Evolutionary conservation across 1,140 invertebrate species (phyloP).

Genomic region (Drosophila littoralis): DNA sequence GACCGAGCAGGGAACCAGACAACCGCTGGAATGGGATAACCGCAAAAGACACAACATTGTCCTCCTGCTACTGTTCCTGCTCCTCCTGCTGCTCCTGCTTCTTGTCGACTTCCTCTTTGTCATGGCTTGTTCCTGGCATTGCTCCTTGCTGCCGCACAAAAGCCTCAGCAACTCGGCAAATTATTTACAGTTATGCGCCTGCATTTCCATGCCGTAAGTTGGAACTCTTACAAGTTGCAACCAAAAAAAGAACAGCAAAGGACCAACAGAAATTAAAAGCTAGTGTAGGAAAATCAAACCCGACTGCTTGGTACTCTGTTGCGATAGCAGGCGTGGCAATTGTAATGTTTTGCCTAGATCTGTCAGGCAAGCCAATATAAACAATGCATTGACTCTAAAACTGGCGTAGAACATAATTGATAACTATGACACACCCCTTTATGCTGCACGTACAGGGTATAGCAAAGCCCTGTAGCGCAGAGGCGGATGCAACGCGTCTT

Average conservation of each 20-base stretch:
- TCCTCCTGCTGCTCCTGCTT: neutral
- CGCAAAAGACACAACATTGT: conserved; percentile 50
- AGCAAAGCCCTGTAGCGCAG: neutral
- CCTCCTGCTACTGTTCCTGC: neutral
- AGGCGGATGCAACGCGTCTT: neutral
- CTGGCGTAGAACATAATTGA: no score
- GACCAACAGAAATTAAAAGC: conserved; percentile 11
- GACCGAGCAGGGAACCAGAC: neutral
- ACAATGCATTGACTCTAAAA: no score
- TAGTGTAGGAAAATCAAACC: neutral
- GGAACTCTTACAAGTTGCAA: conserved; percentile 73
- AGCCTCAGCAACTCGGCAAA: conserved; percentile 39
- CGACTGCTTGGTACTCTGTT: neutral
- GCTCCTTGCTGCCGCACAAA: conserved; percentile 32
- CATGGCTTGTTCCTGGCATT: conserved; percentile 28
- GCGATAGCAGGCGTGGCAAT: no score
- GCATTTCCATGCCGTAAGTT: conserved; percentile 65
- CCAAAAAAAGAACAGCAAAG: conserved; percentile 27
- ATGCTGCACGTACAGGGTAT: neutral
- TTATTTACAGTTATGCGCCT: conserved; percentile 73
- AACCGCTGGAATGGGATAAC: conserved; percentile 44
- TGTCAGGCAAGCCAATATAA: no score
- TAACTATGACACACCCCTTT: no score
- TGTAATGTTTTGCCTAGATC: no score
- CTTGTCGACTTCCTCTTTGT: conserved; percentile 4